These are phyloP conservation scores for Atractosteus spatula DNA, from an alignment of 2,113 vertebrate genomes.

Conservation along the genomic window DNA sequence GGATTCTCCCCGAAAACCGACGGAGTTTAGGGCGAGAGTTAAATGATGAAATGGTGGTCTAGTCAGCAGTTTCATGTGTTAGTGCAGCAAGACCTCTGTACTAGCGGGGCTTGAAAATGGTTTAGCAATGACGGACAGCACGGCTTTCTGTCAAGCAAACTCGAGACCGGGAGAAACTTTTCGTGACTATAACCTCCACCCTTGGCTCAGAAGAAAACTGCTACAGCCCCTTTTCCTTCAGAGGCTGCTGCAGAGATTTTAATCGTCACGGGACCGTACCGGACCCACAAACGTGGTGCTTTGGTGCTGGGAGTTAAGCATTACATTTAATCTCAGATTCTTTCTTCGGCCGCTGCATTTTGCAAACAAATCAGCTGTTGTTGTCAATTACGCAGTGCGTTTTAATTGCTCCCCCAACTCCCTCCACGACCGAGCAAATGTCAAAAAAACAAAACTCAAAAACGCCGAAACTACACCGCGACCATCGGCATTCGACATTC, in stretches of 20 bases:
- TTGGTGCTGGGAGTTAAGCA: no score
- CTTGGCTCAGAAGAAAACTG: conserved; percentile 10
- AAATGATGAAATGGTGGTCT: no score
- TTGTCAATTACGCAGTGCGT: conserved; percentile 18
- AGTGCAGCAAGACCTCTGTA: no score
- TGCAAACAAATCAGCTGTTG: conserved; percentile 19
- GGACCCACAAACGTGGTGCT: no score
- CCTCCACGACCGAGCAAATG: neutral
- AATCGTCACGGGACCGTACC: neutral
- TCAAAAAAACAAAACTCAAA: neutral
- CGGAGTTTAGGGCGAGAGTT: no score
- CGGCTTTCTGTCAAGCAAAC: no score
- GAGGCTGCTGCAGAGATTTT: neutral
- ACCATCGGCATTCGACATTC: neutral
- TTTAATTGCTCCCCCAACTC: neutral
- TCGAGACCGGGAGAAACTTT: no score
- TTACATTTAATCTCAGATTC: no score
- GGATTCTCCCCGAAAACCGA: no score
- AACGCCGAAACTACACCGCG: neutral
- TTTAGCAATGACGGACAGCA: no score
- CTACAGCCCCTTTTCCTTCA: conserved; percentile 4
- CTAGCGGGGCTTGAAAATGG: no score
- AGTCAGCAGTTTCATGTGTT: no score
- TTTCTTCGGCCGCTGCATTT: neutral
- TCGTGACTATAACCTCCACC: conserved; percentile 5